phyloP scores from a whole-genome alignment of 1,140 invertebrate genomes.

The Trichonephila inaurata region DNA sequence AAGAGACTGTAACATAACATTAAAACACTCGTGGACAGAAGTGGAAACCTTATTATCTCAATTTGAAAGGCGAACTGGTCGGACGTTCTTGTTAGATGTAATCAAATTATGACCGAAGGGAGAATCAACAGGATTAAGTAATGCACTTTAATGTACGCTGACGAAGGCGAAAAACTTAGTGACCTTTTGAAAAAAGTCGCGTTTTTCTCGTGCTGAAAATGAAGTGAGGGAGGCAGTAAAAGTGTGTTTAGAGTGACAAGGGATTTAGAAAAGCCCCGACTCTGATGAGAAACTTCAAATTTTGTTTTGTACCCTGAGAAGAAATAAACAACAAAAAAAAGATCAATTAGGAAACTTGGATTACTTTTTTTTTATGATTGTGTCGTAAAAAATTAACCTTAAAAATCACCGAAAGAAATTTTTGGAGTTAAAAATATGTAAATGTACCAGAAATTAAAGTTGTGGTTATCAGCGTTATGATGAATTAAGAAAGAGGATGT shows the following conservation, averaged over 20 bases:
- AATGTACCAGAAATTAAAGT: too few species aligned
- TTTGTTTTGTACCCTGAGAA: neutral
- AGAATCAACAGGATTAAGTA: conserved; percentile 64
- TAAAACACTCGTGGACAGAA: neutral
- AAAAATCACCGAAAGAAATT: too few species aligned
- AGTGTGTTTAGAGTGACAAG: conserved; percentile 4
- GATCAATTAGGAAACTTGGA: neutral
- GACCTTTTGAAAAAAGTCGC: conserved; percentile 49
- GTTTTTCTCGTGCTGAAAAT: conserved; percentile 39
- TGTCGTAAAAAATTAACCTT: neutral
- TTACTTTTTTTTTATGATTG: neutral
- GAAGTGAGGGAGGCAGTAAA: neutral
- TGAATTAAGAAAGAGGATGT: too few species aligned
- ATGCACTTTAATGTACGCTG: conserved; percentile 54
- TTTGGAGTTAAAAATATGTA: too few species aligned
- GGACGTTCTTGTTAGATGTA: conserved; percentile 35
- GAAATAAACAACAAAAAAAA: neutral
- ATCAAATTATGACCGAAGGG: conserved; percentile 39
- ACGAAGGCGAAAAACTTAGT: conserved; percentile 33
- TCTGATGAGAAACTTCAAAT: neutral
- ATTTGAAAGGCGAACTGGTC: conserved; percentile 23
- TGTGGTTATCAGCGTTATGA: too few species aligned
- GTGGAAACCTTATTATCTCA: conserved; percentile 51
- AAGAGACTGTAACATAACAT: neutral
- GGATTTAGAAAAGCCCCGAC: neutral